Base-by-base conservation (phyloP, 2,797 vertebrate species). In the Crenichthys baileyi region DNA sequence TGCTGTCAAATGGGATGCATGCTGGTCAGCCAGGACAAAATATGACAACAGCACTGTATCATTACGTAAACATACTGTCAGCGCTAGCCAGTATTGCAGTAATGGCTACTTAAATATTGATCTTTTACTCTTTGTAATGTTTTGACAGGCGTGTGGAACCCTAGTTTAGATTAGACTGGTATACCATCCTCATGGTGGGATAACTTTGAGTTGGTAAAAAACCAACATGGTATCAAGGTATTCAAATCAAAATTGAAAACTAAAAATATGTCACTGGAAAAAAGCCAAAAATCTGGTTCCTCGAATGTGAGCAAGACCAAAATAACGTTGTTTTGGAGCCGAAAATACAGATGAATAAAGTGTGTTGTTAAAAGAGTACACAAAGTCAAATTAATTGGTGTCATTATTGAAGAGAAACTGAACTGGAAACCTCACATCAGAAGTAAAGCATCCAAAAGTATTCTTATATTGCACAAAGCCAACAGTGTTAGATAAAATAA, bases 11-110 rank as follows among this genome's bases (percentile, higher is more conserved):
- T 48, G 13, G 41, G 53, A 71, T 75, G 72, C 55, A 55, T 44
- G 31, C 67, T 78, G 9, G 44, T 63, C 74, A 75, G 36, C 26
- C 58, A 72, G 53, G 70, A 61, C 67, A 77, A 36, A 80, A 36
- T 65, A 44, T 60, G 2, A 71, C 36, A 75, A 71, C 22, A 65
- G 65, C 0, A 5, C 51, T 55, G 15, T 48, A 60, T 44, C 12
- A 73, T 53, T 22, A 68, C 48, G 16, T 61, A 11, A 76, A 31
- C 16, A 24, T 31, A 11, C 2, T 50, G 8, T 55, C 39, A n/a
- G 58, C 51, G 41, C 18, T 18, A 7, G 44, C 11, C 22, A 65
- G 1, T 67, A 48, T 44, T 60, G 24, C 44, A 13, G 39, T 63
- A 36, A 53, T 41, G 48, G 56, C 24, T 50, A 39, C 61, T 26